Conservation (phyloP, 2,113 vertebrate species). For the Monarcha castaneiventris region DNA sequence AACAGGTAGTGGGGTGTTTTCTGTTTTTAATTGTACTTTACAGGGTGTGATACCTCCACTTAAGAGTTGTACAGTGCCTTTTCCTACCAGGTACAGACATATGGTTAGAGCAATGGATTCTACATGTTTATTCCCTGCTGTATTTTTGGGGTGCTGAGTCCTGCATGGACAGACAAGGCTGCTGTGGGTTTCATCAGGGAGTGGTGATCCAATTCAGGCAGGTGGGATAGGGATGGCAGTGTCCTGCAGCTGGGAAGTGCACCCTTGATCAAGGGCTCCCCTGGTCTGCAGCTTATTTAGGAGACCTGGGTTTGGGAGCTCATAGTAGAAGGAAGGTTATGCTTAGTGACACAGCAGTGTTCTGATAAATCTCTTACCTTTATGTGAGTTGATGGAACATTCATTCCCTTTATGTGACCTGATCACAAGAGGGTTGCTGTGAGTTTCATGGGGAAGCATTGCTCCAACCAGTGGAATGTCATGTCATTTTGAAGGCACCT, state of each 20-base stretch:
- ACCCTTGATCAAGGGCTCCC: background rate
- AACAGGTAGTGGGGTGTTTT: background rate
- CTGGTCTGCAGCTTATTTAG: background rate
- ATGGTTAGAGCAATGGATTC: background rate
- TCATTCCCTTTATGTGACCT: background rate
- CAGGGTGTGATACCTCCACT: background rate
- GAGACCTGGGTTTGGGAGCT: background rate
- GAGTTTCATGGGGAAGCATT: background rate
- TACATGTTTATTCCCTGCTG: background rate
- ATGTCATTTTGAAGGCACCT: slow-evolving; percentile 12
- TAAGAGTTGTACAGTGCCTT: background rate
- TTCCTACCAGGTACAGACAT: background rate
- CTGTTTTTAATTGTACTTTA: background rate
- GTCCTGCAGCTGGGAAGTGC: background rate
- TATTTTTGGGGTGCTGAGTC: background rate
- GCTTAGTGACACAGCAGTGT: background rate
- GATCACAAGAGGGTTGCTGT: background rate
- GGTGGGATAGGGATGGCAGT: background rate
- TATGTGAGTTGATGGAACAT: background rate
- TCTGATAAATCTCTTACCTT: background rate
- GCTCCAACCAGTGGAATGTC: background rate
- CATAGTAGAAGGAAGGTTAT: background rate
- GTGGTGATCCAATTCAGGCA: background rate
- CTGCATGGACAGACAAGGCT: background rate
- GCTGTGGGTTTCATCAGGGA: background rate